Base-by-base conservation (phyloP, 2,888 invertebrate species). In the Habroteleia sp. region DNA sequence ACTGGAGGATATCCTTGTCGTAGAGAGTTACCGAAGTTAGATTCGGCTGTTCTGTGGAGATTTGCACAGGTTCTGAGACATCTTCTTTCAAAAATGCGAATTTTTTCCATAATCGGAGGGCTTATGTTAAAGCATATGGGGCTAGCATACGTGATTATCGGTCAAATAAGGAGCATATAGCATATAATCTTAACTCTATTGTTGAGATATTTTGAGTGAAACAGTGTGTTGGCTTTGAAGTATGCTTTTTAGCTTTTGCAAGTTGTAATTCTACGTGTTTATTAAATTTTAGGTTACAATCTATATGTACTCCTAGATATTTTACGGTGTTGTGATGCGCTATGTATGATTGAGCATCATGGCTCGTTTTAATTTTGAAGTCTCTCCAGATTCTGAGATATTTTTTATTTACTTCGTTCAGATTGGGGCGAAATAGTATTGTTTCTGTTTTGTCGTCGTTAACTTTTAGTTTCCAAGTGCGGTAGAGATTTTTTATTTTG, bases 121-220 rank as follows among this genome's bases (percentile, higher is more conserved):
- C 42, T 20, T 0, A 78, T 62, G 5, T 78, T 79, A 14, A 56
- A 79, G 69, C 78, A 80, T 1, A 76, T 73, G 0, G 39, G 68
- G 3, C 56, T 63, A 0, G 44, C 77, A 5, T 80, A 78, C 0
- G 78, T 76, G 0, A 77, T 0, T 0, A 79, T 75, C 0, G 77
- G 76, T 20, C 76, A 65, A 0, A 79, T 31, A 0, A 80, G 5
- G 0, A 73, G 7, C 37, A 58, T 29, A n/a, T 78, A 79, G 4
- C 73, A 76, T 0, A 79, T 17, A 1, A 77, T 10, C 69, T 78
- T 79, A 0, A 73, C 48, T 35, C 20, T 16, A 4, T 8, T 2
- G 4, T 56, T n/a, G 4, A 80, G 5, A 0, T 65, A 3, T 54
- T 69, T 74, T 0, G 54, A 77, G n/a, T 74, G 74, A 6, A 79